A percentile compares a stretch with the other conserved stretches of the same genome.
These are phyloP conservation scores for Acipenser ruthenus DNA, from an alignment of 2,797 vertebrate genomes.

Conservation along the genomic window DNA sequence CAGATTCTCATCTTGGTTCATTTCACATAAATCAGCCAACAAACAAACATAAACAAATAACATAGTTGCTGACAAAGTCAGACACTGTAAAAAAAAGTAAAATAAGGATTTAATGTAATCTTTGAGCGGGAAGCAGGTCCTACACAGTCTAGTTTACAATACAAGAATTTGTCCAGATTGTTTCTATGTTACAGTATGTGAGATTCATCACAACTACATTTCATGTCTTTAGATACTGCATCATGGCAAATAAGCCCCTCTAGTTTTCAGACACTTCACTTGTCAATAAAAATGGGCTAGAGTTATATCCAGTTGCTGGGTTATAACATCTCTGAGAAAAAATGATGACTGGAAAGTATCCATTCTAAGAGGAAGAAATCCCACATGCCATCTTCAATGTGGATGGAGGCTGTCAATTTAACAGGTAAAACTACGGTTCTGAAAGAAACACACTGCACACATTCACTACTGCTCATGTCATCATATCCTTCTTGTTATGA, in stretches of 20 bases:
- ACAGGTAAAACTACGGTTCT: conserved; percentile 7
- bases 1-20: conserved; percentile 25
- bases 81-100: conserved; percentile 21
- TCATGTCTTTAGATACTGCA: conserved; percentile 40
- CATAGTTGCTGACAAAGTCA: conserved; percentile 31
- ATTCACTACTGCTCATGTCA: conserved; percentile 11
- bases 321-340: conserved; percentile 25
- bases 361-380: conserved; percentile 25
- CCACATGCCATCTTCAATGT: conserved; percentile 26
- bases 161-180: conserved; percentile 22
- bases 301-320: conserved; percentile 27
- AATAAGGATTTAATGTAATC: conserved; percentile 20
- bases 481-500: conserved; percentile 24
- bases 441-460: conserved; percentile 20
- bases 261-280: conserved; percentile 27
- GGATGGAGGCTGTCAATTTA: conserved; percentile 10
- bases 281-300: conserved; percentile 34
- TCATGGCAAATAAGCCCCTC: conserved; percentile 17
- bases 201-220: conserved; percentile 52
- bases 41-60: conserved; percentile 28
- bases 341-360: conserved; percentile 33
- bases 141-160: conserved; percentile 20
- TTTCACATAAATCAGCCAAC: conserved; percentile 34
- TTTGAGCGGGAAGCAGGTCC: conserved; percentile 29
- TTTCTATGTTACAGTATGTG: conserved; percentile 27